A percentile compares a stretch with the other conserved stretches of the same genome.
Evolutionary conservation across 2,888 invertebrate genomes (phyloP).

Genomic region (Nesidiocoris tenuis): DNA sequence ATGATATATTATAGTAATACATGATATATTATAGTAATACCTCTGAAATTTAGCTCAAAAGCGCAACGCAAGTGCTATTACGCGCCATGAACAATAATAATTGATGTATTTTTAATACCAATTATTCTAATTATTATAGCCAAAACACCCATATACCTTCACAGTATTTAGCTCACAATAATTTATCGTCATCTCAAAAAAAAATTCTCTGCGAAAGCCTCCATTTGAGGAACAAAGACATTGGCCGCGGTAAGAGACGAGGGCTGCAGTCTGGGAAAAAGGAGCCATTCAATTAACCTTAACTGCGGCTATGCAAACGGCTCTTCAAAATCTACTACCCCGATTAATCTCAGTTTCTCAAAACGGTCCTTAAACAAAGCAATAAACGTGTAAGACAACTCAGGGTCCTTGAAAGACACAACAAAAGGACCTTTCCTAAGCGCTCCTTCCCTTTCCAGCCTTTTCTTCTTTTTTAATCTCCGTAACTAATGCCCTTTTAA

Average conservation of each 20-base stretch:
- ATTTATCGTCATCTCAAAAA: too few relatives aligned
- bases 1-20: too few relatives aligned
- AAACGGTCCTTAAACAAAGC: slow-evolving; percentile 19
- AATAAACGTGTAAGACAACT: slow-evolving; percentile 23
- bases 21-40: too few relatives aligned
- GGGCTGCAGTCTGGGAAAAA: neutral
- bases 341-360: slow-evolving; percentile 11
- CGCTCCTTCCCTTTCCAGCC: neutral
- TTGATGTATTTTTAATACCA: too few relatives aligned
- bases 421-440: neutral
- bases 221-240: neutral
- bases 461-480: neutral
- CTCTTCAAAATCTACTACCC: neutral
- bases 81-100: too few relatives aligned
- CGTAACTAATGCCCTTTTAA: slow-evolving; percentile 24
- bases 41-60: too few relatives aligned
- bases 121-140: too few relatives aligned
- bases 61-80: too few relatives aligned
- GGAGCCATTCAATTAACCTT: neutral
- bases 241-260: neutral
- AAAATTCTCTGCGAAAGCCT: too few relatives aligned
- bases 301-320: neutral
- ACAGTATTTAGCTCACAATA: too few relatives aligned
- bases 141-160: too few relatives aligned
- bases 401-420: neutral